A percentile compares a stretch with the other conserved stretches of the same genome.
Conservation (phyloP, 2,797 vertebrate species). For the Nyctibius grandis region DNA sequence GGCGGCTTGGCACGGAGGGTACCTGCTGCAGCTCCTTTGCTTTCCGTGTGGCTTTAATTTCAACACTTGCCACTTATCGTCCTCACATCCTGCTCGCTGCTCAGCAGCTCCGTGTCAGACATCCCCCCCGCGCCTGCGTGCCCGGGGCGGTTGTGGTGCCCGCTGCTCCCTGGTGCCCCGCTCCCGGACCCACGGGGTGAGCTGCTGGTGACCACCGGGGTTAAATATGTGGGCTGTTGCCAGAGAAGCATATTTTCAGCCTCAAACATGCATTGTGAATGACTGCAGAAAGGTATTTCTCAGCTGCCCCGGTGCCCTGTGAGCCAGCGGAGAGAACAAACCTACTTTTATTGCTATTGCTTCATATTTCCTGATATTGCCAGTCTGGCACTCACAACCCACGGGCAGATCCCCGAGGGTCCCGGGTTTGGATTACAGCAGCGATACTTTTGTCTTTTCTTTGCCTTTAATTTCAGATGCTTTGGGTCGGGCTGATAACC, state of each 20-base stretch:
- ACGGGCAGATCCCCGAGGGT: neutral
- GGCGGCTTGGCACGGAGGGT: neutral
- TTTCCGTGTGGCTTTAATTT: constrained; percentile 7
- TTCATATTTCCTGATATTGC: constrained; percentile 49
- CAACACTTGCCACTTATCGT: neutral
- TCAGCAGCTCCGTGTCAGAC: fast-evolving
- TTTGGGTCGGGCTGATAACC: neutral
- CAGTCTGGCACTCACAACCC: constrained; percentile 14
- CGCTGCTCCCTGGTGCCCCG: neutral
- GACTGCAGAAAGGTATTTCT: constrained; percentile 42
- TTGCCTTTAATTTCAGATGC: neutral
- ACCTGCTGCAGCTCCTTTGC: neutral
- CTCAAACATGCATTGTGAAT: neutral
- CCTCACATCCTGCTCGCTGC: neutral
- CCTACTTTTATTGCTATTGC: constrained; percentile 37
- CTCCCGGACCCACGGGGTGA: neutral
- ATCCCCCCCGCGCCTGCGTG: neutral
- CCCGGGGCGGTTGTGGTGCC: neutral
- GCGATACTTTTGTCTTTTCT: neutral
- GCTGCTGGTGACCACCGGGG: neutral
- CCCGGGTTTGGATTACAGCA: constrained; percentile 8
- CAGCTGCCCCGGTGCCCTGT: neutral
- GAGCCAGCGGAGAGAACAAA: neutral
- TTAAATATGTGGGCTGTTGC: constrained; percentile 26
- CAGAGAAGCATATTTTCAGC: constrained; percentile 5